These are phyloP conservation scores for Phalangium opilio DNA, from an alignment of 2,888 invertebrate genomes.

Conservation along the genomic window DNA sequence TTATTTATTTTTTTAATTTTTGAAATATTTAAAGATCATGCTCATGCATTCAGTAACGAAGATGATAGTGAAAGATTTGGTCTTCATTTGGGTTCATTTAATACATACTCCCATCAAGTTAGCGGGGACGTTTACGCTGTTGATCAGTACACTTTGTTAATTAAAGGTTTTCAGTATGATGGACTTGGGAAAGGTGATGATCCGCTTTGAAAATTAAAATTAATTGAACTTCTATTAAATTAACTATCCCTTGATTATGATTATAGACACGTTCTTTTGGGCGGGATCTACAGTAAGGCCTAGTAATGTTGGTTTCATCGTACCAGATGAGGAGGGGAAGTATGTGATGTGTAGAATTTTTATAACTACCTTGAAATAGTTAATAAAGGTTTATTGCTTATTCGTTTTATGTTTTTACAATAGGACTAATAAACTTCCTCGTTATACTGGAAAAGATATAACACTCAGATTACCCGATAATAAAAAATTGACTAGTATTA, in stretches of 20 bases:
- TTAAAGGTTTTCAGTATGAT: constrained; percentile 72
- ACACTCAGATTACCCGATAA: constrained; percentile 64
- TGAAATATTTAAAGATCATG: too few species aligned
- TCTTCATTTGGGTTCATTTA: constrained; percentile 64
- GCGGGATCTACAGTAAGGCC: constrained; percentile 65
- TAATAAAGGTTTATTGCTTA: too few species aligned
- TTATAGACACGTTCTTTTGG: constrained; percentile 73
- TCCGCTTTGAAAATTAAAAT: too few species aligned
- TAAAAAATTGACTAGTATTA: constrained; percentile 68
- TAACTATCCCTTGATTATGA: constrained; percentile 1
- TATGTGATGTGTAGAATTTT: constrained; percentile 33
- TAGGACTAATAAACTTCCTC: constrained; percentile 19
- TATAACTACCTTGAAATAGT: too few species aligned
- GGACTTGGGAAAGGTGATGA: constrained; percentile 55
- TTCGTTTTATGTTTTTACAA: background rate
- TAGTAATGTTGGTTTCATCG: constrained; percentile 78
- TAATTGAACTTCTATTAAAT: background rate
- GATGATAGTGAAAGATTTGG: constrained; percentile 33
- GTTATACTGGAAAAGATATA: constrained; percentile 66
- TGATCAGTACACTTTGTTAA: constrained; percentile 61
- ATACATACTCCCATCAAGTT: constrained; percentile 76
- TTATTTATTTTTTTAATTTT: too few species aligned
- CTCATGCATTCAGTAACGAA: too few species aligned
- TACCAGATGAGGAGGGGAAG: constrained; percentile 75
- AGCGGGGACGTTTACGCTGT: constrained; percentile 77